phyloP scores from a whole-genome alignment of 1,140 invertebrate genomes.

The Euura saliciscinereae region DNA sequence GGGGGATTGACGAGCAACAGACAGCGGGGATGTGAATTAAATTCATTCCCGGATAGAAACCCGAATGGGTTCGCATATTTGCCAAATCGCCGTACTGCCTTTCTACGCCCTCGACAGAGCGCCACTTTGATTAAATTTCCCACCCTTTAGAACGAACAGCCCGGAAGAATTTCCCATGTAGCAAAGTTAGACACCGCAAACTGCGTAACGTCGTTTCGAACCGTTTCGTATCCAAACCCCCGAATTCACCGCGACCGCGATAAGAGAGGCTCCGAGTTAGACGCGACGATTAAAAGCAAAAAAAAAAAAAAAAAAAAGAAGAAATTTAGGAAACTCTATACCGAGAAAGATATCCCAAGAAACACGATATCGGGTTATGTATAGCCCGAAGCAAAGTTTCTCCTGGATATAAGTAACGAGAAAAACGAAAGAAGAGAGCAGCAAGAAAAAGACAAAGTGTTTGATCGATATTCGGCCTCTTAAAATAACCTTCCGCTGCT shows the following conservation, averaged over 20 bases:
- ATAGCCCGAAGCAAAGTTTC: no score
- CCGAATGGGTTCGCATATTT: neutral
- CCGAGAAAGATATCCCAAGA: no score
- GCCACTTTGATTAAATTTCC: neutral
- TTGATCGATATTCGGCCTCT: neutral
- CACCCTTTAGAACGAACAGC: neutral
- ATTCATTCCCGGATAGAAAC: neutral
- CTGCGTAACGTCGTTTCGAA: neutral
- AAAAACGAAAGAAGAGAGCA: neutral
- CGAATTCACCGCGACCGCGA: neutral
- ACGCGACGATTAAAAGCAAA: no score
- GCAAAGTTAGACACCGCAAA: slow-evolving; percentile 6
- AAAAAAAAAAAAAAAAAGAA: no score
- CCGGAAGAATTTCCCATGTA: neutral
- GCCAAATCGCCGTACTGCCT: neutral
- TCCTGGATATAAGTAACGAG: no score
- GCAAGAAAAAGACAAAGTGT: neutral
- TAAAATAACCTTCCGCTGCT: neutral
- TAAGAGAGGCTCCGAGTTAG: neutral
- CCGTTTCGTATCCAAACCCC: neutral
- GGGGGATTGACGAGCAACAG: neutral
- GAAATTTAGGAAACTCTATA: no score
- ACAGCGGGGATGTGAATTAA: neutral
- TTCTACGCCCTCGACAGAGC: neutral
- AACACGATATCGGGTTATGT: no score